Base-by-base conservation (phyloP, 2,113 vertebrate genomes). In the Corythaeola cristata region DNA sequence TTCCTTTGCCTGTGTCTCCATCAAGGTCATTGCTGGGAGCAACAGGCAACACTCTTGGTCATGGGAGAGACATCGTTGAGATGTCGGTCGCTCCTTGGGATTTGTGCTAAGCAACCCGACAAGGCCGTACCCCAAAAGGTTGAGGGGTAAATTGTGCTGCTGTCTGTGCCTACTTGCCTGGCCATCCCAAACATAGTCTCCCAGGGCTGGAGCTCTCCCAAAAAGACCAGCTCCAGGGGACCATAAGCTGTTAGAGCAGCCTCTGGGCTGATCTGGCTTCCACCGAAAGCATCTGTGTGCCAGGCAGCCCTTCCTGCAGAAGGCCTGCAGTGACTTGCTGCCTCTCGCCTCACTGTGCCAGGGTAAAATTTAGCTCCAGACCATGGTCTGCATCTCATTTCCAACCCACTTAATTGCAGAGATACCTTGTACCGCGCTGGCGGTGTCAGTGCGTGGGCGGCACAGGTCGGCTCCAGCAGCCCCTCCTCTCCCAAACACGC, bases 41-140 rank as follows among this genome's bases (percentile, higher is more conserved):
- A 45, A n/a, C 30, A 11, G 19, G 23, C 0, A n/a, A n/a, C n/a
- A 0, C 47, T 71, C 0, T 5, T 5, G 22, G 8, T 89, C 3
- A 0, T 6, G 28, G 67, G 11, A 20, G 17, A 33, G 17, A 26
- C 0, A 1, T 28, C 1, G 1, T 5, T 19, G 17, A 30, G 22
- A 20, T 5, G 8, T 18, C 1, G 3, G 10, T 55, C 6, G 49
- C 37, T 15, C 62, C 10, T 12, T 11, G 30, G 73, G 33, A 15
- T 69, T 59, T 8, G 11, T 11, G 22, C 26, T 52, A 33, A 21
- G 18, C 20, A 44, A 9, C 2, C 4, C 7, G 13, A 22, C 35
- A 28, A 59, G 30, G 53, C 28, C 33, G 14, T 11, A 52, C n/a
- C 85, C 39, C 63, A 9, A 35, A 77, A 55, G 1, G 5, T 3